Evolutionary conservation across 2,113 vertebrate genomes (phyloP).

Genomic region (Pteruthius melanotis): DNA sequence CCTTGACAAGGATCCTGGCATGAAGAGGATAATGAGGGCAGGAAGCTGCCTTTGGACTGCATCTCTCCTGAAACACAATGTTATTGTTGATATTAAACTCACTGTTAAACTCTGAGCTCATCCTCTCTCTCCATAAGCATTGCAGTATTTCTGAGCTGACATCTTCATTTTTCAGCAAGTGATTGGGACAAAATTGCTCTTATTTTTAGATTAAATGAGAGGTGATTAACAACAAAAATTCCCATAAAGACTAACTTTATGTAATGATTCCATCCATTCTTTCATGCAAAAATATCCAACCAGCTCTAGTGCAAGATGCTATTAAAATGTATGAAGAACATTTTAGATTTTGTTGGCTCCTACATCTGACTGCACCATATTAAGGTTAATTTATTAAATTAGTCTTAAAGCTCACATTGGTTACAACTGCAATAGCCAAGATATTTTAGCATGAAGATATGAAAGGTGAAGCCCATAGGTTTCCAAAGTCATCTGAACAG

Average conservation of each 20-base stretch:
- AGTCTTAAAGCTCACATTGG: not conserved
- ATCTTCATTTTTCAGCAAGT: not conserved
- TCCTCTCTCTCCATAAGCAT: not conserved
- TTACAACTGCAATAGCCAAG: not conserved
- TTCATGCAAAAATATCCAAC: not conserved
- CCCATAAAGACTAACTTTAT: not conserved
- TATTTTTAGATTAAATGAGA: not conserved
- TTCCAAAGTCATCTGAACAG: not conserved
- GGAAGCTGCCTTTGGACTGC: not conserved
- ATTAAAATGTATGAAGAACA: not conserved
- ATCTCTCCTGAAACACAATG: not conserved
- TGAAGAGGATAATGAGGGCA: not conserved
- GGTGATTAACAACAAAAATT: not conserved
- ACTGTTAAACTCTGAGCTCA: not conserved
- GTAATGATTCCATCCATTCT: not conserved
- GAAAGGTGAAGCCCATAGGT: not conserved
- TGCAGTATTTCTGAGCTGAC: not conserved
- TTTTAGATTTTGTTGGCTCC: not conserved
- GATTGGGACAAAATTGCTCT: not conserved
- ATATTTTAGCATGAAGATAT: not conserved
- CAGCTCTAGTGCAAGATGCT: not conserved
- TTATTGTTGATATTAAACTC: not conserved
- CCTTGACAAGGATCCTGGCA: not conserved
- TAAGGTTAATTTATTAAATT: not conserved
- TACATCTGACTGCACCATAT: not conserved